Conservation (phyloP, 2,888 invertebrate species). For the Melieria crassipennis region DNA sequence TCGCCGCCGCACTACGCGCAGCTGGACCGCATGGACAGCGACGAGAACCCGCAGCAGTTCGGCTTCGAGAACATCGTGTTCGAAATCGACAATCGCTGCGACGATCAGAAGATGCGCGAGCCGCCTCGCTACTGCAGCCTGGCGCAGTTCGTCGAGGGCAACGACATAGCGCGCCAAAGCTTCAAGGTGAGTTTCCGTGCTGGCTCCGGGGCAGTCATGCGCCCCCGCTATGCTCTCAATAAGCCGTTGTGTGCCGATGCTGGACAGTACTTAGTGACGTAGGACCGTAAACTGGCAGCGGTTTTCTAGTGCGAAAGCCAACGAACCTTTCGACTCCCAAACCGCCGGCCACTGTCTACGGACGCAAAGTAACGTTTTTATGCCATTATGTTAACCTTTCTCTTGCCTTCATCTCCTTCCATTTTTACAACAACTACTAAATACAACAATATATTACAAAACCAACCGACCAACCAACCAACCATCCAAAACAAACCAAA, state of each 20-base stretch:
- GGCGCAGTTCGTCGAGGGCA: conserved; percentile 71
- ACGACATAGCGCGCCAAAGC: conserved; percentile 82
- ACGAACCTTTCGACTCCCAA: no score
- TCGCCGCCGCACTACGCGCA: conserved; percentile 60
- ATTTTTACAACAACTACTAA: conserved; percentile 14
- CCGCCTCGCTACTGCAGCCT: conserved; percentile 80
- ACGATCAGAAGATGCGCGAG: conserved; percentile 67
- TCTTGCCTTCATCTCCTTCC: conserved; percentile 1
- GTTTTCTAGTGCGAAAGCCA: no score
- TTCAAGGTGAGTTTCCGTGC: conserved; percentile 69
- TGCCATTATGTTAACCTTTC: conserved; percentile 28
- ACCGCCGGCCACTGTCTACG: no score
- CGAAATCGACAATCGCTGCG: conserved; percentile 67
- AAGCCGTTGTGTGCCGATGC: no score
- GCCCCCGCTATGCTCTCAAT: no score
- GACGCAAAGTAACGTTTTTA: conserved; percentile 1
- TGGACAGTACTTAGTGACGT: no score
- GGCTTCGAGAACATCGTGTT: conserved; percentile 80
- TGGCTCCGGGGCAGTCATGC: no score
- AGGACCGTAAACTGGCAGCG: no score
- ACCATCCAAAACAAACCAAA: no score
- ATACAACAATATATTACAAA: conserved; percentile 28
- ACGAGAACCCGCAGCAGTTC: conserved; percentile 68
- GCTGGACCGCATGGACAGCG: conserved; percentile 67
- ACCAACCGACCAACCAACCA: no score